phyloP scores from a whole-genome alignment of 2,888 invertebrate species.

The Muscina levida region DNA sequence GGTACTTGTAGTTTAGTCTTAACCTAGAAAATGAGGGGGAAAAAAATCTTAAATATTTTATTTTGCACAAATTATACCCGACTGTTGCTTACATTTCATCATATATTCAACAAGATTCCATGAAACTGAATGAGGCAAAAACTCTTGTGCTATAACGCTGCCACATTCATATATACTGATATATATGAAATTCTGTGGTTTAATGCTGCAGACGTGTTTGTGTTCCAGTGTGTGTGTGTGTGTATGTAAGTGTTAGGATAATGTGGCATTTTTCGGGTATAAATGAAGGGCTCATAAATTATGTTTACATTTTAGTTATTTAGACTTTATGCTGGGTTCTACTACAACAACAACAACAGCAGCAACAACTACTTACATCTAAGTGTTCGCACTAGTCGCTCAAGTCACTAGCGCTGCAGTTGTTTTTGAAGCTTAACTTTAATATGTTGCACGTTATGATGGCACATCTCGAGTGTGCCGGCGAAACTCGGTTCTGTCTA shows the following conservation, averaged over 20 bases:
- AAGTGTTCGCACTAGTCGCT: conserved; percentile 32
- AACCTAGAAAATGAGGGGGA: background rate
- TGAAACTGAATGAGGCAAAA: background rate
- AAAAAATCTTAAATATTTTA: conserved; percentile 36
- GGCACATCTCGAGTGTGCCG: conserved; percentile 7
- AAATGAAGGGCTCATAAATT: conserved; percentile 72
- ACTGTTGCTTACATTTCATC: conserved; percentile 31
- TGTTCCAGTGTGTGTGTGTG: background rate
- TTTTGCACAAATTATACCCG: conserved; percentile 34
- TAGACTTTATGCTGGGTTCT: conserved; percentile 41
- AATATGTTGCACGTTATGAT: conserved; percentile 25
- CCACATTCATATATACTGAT: background rate
- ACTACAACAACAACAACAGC: too few species aligned
- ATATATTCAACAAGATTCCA: conserved; percentile 40
- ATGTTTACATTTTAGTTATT: conserved; percentile 72
- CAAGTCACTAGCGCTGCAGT: conserved; percentile 32
- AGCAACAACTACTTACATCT: background rate
- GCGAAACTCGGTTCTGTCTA: too few species aligned
- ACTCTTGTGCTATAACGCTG: background rate
- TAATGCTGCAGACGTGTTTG: background rate
- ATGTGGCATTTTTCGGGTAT: conserved; percentile 68
- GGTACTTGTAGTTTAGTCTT: conserved; percentile 18
- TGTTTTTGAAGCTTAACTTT: conserved; percentile 11
- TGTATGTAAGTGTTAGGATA: conserved; percentile 36
- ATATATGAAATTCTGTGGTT: conserved; percentile 17